Percentiles rank a stretch among this genome's conserved stretches.
Conservation (phyloP, 2,797 vertebrate genomes). For the Otolemur crassicaudatus region DNA sequence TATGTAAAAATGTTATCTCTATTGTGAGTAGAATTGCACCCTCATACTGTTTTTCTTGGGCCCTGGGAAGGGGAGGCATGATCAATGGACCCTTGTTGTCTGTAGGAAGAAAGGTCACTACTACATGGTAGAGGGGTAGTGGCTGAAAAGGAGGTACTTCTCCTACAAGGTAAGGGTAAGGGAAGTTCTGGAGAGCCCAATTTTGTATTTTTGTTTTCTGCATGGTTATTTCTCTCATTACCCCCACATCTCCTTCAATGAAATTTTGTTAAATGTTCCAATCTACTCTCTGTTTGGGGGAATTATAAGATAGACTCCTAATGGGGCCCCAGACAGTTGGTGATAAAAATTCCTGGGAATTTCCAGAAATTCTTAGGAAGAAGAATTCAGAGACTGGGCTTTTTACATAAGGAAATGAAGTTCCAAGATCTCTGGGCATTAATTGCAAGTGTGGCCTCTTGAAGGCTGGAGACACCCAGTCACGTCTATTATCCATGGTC, state of each 20-base stretch:
- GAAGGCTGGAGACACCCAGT: neutral
- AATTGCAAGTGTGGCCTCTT: neutral
- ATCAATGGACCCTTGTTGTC: neutral
- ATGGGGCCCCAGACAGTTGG: neutral
- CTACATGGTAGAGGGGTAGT: neutral
- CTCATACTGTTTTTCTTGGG: neutral
- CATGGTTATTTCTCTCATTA: neutral
- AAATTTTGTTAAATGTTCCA: constrained; percentile 1
- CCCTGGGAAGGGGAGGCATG: neutral
- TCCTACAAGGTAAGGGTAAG: neutral
- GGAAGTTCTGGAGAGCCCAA: neutral
- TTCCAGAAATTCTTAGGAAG: constrained; percentile 2
- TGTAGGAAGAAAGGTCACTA: neutral
- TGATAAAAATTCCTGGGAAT: neutral
- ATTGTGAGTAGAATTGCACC: neutral
- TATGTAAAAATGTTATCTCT: neutral
- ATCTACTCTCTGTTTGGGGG: neutral
- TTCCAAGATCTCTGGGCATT: neutral
- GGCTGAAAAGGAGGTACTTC: neutral
- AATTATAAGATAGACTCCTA: neutral
- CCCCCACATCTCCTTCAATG: neutral
- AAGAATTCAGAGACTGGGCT: neutral
- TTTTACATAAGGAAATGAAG: neutral
- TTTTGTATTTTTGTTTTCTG: neutral
- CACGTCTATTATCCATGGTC: neutral